These are phyloP conservation scores for Anthophora plumipes DNA, from an alignment of 2,888 invertebrate species.

Conservation along the genomic window DNA sequence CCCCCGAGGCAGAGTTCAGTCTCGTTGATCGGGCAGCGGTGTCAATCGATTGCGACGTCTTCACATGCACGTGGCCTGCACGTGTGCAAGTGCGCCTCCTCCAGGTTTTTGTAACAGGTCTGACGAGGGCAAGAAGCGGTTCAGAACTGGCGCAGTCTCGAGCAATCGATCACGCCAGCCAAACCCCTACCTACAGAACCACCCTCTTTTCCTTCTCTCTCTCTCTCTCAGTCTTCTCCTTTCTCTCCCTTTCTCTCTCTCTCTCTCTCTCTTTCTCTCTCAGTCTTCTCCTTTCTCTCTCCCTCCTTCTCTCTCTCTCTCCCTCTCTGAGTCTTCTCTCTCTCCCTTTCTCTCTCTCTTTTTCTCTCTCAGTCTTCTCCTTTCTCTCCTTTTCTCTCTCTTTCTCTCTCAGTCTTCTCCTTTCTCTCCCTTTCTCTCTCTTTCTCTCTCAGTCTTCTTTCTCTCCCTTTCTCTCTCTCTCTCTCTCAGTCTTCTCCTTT, in stretches of 20 bases:
- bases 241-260: neutral
- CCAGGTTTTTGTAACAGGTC: conserved; percentile 51
- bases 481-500: neutral
- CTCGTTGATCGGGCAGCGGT: conserved; percentile 42
- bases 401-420: neutral
- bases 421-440: neutral
- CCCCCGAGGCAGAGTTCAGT: conserved; percentile 15
- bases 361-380: neutral
- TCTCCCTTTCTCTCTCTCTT: neutral
- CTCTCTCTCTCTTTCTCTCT: too few species aligned
- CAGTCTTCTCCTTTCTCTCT: too few species aligned
- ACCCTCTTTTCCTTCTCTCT: neutral
- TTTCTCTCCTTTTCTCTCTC: neutral
- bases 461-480: neutral
- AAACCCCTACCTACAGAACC: neutral
- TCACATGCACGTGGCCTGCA: conserved; percentile 50
- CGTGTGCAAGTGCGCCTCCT: conserved; percentile 53
- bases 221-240: neutral
- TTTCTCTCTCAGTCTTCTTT: neutral
- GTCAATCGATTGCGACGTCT: conserved; percentile 55
- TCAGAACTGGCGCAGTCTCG: conserved; percentile 58
- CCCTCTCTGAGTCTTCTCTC: neutral
- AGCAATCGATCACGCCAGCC: conserved; percentile 67
- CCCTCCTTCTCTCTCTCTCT: neutral
- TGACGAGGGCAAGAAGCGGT: conserved; percentile 56